Evolutionary conservation across 1,140 invertebrate species (phyloP).

Genomic region (Oppia nitens): DNA sequence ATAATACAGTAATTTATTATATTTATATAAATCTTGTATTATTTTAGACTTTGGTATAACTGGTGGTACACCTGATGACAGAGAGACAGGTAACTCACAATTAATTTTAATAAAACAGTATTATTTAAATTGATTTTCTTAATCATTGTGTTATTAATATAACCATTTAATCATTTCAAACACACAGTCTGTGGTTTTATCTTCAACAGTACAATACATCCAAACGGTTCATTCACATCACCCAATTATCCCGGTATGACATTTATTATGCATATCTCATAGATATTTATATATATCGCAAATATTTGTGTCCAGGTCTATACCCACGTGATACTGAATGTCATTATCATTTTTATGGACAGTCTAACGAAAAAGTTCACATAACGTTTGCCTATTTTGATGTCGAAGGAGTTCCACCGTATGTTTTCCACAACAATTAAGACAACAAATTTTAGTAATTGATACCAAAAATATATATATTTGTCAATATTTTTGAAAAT

Average conservation of each 20-base stretch:
- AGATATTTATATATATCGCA: not conserved
- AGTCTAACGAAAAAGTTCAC: conserved; percentile 55
- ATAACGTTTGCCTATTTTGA: conserved; percentile 76
- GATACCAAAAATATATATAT: too few species aligned
- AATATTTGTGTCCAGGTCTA: conserved; percentile 36
- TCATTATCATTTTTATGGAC: conserved; percentile 81
- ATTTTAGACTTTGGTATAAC: conserved; percentile 52
- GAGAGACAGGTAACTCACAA: conserved; percentile 17
- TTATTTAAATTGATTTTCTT: not conserved
- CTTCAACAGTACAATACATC: conserved; percentile 46
- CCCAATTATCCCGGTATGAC: conserved; percentile 86
- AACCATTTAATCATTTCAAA: not conserved
- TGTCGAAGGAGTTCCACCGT: conserved; percentile 76
- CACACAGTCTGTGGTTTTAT: conserved; percentile 32
- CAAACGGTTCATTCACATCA: conserved; percentile 64
- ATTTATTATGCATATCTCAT: conserved; percentile 32
- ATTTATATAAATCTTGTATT: too few species aligned
- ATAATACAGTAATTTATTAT: too few species aligned
- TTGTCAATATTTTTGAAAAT: too few species aligned
- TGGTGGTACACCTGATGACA: conserved; percentile 46
- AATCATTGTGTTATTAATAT: not conserved
- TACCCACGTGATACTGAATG: conserved; percentile 84
- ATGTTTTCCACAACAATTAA: too few species aligned
- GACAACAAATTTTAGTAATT: too few species aligned
- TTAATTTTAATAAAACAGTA: not conserved